phyloP scores from a whole-genome alignment of 2,113 vertebrate genomes.

The Trachemys scripta region DNA sequence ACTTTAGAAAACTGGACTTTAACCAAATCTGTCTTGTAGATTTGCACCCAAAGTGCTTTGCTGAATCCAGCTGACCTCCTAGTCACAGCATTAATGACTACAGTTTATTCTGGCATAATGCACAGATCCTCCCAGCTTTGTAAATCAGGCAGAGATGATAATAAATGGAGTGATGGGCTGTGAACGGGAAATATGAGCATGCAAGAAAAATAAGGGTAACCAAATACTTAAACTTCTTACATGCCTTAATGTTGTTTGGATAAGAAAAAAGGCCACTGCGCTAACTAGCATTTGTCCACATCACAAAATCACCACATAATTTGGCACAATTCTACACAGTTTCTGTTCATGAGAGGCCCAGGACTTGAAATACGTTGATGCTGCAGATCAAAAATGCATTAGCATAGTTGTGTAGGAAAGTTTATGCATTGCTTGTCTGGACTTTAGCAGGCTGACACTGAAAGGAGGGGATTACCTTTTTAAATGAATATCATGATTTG shows the following conservation, averaged over 20 bases:
- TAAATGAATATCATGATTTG: background rate
- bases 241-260: conserved; percentile 43
- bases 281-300: background rate
- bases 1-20: conserved; percentile 45
- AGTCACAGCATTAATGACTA: conserved; percentile 42
- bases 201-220: conserved; percentile 54
- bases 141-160: conserved; percentile 63
- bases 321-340: background rate
- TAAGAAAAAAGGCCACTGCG: background rate
- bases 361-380: background rate
- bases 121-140: conserved; percentile 33
- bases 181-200: conserved; percentile 5
- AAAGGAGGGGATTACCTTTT: background rate
- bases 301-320: conserved; percentile 2
- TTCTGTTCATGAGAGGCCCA: background rate
- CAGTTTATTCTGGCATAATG: conserved; percentile 33
- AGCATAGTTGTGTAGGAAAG: background rate
- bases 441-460: background rate
- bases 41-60: conserved; percentile 41
- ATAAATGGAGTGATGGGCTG: conserved; percentile 30
- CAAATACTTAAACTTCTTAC: conserved; percentile 41
- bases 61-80: conserved; percentile 23
- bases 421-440: background rate
- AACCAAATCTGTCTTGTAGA: conserved; percentile 18
- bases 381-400: background rate